Base-by-base conservation (phyloP, 2,113 vertebrate genomes). In the Thryonomys swinderianus region DNA sequence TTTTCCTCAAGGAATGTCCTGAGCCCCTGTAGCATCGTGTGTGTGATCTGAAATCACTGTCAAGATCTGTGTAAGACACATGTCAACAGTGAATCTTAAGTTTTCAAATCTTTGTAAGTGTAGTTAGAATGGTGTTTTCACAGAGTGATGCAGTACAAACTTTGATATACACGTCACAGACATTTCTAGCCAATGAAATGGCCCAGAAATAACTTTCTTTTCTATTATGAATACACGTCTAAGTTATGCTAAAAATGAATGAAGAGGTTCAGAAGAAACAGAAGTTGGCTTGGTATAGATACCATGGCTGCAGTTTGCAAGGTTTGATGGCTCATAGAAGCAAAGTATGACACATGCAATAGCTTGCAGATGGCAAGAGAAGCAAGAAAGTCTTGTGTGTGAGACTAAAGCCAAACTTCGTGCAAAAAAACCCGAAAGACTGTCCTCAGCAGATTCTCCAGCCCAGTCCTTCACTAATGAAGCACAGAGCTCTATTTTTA, bases 281-380 rank as follows among this genome's bases (percentile, higher is more conserved):
- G 34, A 66, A 93, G 37, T 21, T 13, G 3, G 0, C 7, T 42
- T 61, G 30, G 4, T 64, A 20, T 23, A 67, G 25, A 32, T 32
- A 69, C 25, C 48, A 25, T 3, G 37, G 27, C 11, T 88, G 59
- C 92, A 10, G 71, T 93, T 40, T 42, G 18, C 73, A 89, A 82
- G 13, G 4, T 18, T 0, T 1, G 66, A 11, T 14, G 20, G n/a
- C 45, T 90, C 12, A 13, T 0, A 20, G 0, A 74, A 51, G 7
- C 23, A 51, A 82, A 57, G 17, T 42, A 9, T 73, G n/a, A 3
- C 48, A 2, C 5, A 14, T 3, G 6, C 40, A 61, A 16, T 30
- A 25, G 23, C 6, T 8, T 23, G 1, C 18, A 86, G 32, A 18
- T 3, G 0, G n/a, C 0, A 18, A 14, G 23, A 40, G 10, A 8